These are phyloP conservation scores for Copidosoma aretas DNA, from an alignment of 2,888 invertebrate species.

Conservation along the genomic window DNA sequence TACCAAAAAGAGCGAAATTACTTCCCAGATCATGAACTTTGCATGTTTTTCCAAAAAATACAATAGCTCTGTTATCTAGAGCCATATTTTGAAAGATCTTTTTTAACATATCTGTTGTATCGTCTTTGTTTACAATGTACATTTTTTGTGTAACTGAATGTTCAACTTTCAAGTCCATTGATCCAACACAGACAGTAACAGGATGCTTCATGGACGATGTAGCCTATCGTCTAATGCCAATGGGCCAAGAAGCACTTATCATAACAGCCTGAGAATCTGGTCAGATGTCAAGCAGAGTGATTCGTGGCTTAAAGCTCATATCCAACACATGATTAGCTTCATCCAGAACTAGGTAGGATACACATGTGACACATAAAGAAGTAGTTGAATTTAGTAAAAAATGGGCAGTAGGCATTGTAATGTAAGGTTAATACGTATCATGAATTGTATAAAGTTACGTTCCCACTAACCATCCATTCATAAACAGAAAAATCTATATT, in stretches of 20 bases:
- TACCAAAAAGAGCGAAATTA: slow-evolving; percentile 75
- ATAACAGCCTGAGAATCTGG: slow-evolving; percentile 94
- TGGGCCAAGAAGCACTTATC: slow-evolving; percentile 97
- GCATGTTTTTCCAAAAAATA: slow-evolving; percentile 89
- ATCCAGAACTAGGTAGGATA: slow-evolving; percentile 90
- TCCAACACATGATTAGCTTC: slow-evolving; percentile 91
- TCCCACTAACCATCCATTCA: too few relatives aligned
- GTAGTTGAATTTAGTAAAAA: too few relatives aligned
- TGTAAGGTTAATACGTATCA: too few relatives aligned
- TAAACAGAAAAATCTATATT: too few relatives aligned
- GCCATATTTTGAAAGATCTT: slow-evolving; percentile 76
- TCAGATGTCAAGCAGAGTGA: slow-evolving; percentile 79
- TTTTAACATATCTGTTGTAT: slow-evolving; percentile 68
- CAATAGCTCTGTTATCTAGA: slow-evolving; percentile 82
- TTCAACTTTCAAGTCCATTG: slow-evolving; percentile 86
- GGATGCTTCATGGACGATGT: slow-evolving; percentile 88
- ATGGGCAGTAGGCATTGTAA: too few relatives aligned
- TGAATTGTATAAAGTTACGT: too few relatives aligned
- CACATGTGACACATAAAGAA: slow-evolving; percentile 76
- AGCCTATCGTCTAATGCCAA: slow-evolving; percentile 83
- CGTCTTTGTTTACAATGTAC: slow-evolving; percentile 74
- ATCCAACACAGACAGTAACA: slow-evolving; percentile 88
- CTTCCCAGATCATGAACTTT: slow-evolving; percentile 83
- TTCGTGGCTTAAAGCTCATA: slow-evolving; percentile 88
- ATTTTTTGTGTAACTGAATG: slow-evolving; percentile 86